phyloP scores from a whole-genome alignment of 2,113 vertebrate genomes.

The Laterallus jamaicensis region DNA sequence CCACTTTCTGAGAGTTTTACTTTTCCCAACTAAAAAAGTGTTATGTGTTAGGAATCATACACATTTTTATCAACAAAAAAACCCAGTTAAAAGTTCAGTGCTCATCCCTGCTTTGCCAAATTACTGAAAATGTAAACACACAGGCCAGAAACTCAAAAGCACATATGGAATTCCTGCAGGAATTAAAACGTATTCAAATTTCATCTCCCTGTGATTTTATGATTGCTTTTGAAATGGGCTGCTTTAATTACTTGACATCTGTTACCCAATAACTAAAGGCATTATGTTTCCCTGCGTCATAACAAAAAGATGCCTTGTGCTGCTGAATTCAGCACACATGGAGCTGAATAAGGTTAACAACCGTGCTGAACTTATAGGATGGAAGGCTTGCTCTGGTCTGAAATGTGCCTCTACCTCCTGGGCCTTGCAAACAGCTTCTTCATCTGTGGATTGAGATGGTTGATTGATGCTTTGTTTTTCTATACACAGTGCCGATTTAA shows the following conservation, averaged over 20 bases:
- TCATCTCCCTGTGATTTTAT: conserved; percentile 45
- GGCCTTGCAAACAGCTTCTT: neutral
- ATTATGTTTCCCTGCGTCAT: neutral
- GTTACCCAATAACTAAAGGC: conserved; percentile 34
- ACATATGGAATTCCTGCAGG: conserved; percentile 34
- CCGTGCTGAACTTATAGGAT: neutral
- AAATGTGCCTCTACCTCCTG: neutral
- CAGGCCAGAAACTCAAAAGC: neutral
- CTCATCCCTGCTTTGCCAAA: neutral
- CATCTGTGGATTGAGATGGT: neutral
- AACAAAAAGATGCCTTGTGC: conserved; percentile 48
- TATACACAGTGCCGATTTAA: neutral
- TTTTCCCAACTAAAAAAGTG: neutral
- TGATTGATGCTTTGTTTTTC: neutral
- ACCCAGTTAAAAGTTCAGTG: neutral
- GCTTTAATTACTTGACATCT: conserved; percentile 63
- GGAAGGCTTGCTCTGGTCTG: neutral
- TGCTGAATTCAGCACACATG: neutral
- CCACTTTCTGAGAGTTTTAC: neutral
- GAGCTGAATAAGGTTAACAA: neutral
- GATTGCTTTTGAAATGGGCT: conserved; percentile 45
- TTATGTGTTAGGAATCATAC: neutral
- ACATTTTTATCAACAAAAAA: neutral
- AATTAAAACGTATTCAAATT: conserved; percentile 58
- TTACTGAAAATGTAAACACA: conserved; percentile 6